A percentile compares a stretch with the other conserved stretches of the same genome.
Conservation (phyloP, 2,113 vertebrate genomes). For the Leptodactylus fuscus region DNA sequence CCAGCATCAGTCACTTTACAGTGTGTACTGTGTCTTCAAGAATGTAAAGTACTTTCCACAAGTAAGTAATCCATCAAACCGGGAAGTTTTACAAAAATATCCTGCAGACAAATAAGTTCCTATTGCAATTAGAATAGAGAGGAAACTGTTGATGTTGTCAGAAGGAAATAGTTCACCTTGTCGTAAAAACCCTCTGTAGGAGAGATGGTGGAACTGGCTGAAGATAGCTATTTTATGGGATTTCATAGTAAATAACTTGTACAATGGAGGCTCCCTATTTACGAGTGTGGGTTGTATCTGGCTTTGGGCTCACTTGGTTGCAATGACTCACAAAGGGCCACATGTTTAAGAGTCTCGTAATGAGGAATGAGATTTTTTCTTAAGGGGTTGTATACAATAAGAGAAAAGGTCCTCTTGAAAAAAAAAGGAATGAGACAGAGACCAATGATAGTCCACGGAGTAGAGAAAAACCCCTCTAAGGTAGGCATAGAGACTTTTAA, state of each 20-base stretch:
- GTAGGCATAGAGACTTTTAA: neutral
- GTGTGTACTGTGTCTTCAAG: neutral
- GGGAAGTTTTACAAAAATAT: neutral
- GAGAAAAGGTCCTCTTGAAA: too few species aligned
- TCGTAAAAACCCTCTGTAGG: conserved; percentile 1
- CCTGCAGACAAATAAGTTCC: conserved; percentile 27
- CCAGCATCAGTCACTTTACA: neutral
- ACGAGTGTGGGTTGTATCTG: neutral
- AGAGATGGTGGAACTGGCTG: neutral
- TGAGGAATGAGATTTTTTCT: too few species aligned
- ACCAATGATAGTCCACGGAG: neutral
- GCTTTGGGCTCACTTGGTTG: neutral
- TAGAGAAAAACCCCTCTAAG: neutral
- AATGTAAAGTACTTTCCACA: neutral
- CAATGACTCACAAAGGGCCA: conserved; percentile 10
- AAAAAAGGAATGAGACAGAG: too few species aligned
- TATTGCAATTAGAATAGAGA: neutral
- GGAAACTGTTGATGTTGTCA: conserved; percentile 20
- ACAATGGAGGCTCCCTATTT: neutral
- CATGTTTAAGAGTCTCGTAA: neutral
- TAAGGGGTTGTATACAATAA: too few species aligned
- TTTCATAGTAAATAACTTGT: neutral
- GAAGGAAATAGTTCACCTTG: conserved; percentile 6
- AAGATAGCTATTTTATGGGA: conserved; percentile 2
- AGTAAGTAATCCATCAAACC: conserved; percentile 5